These are phyloP conservation scores for Caenorhabditis remanei DNA, from an alignment of 1,140 invertebrate genomes.

Conservation along the genomic window DNA sequence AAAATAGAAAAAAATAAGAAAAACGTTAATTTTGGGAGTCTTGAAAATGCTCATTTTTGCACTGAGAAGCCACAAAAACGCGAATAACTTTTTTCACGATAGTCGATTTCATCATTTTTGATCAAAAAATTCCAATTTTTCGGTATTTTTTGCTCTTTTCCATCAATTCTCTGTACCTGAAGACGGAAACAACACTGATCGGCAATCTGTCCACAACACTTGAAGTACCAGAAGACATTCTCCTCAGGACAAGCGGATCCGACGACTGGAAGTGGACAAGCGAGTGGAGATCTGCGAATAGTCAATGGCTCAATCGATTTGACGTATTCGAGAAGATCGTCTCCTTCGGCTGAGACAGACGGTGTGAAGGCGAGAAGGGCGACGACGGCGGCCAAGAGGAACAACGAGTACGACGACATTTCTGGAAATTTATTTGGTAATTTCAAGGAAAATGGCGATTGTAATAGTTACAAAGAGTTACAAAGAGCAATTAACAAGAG, in stretches of 20 bases:
- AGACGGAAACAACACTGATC: slow-evolving; percentile 65
- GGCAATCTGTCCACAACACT: slow-evolving; percentile 63
- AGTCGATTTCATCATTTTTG: too few species aligned
- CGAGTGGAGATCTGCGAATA: slow-evolving; percentile 23
- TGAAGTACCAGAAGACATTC: slow-evolving; percentile 65
- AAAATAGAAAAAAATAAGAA: too few species aligned
- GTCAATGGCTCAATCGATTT: slow-evolving; percentile 42
- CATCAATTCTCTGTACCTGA: slow-evolving; percentile 37
- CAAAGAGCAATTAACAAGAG: too few species aligned
- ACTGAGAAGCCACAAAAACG: too few species aligned
- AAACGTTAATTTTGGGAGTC: too few species aligned
- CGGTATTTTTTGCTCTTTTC: background rate
- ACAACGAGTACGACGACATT: slow-evolving; percentile 32
- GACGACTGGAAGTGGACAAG: slow-evolving; percentile 64
- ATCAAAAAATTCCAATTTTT: too few species aligned
- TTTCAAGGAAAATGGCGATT: background rate
- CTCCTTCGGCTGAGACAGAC: background rate
- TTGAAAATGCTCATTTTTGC: too few species aligned
- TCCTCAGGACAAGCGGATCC: slow-evolving; percentile 62
- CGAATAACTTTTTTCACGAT: too few species aligned
- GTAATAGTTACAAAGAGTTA: too few species aligned
- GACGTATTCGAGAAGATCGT: slow-evolving; percentile 40
- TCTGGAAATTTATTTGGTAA: background rate
- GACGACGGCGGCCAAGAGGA: background rate
- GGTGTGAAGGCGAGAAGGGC: slow-evolving; percentile 25